Evolutionary conservation across 2,888 invertebrate genomes (phyloP), one percentile per base, ranked within the genome.

Genomic region (Notocelia uddmanniana): DNA sequence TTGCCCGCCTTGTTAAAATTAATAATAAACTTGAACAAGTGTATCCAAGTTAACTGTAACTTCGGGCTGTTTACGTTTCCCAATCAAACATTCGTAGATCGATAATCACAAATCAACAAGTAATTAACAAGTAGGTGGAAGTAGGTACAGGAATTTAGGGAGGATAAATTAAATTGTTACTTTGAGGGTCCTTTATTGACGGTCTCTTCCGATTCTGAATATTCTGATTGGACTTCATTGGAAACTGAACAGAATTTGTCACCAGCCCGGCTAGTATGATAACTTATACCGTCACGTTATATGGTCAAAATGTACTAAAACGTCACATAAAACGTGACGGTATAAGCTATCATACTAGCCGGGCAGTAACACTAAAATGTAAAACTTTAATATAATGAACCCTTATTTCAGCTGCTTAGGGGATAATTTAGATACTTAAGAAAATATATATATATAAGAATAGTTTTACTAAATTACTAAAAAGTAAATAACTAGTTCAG

Each of bases 41-140:
- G 58, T 26, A 26, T 50, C 5, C 15, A 37, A 63, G 45, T 62
- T 50, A 57, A 64, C 23, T 41, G 15, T 10, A 52, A 58, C 37
- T 64, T 48, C 2, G 48, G 41, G 45, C 21, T 50, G 64, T 64
- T 64, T 70, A 58, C 26, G 41, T 70, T 70, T 58, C 19, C 58
- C 41, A 50, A 63, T 57, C 34, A 63, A 63, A 63, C 57, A 50
- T 57, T 50, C 48, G 34, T 23, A 57, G 57, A 64, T 69, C 69
- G 63, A 69, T 69, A 58, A 58, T 63, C 69, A 64, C 63, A 57
- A 50, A 60, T 68, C 68, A 69, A 57, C 34, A 70, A 64, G 50
- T 64, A 70, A 70, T 64, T 70, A 64, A 50, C 57, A 58, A 64
- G 69, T 69, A n/a, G n/a, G n/a, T n/a, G n/a, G n/a, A n/a, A n/a